phyloP scores from a whole-genome alignment of 2,797 vertebrate genomes.

The Spinibarbus caldwelli region DNA sequence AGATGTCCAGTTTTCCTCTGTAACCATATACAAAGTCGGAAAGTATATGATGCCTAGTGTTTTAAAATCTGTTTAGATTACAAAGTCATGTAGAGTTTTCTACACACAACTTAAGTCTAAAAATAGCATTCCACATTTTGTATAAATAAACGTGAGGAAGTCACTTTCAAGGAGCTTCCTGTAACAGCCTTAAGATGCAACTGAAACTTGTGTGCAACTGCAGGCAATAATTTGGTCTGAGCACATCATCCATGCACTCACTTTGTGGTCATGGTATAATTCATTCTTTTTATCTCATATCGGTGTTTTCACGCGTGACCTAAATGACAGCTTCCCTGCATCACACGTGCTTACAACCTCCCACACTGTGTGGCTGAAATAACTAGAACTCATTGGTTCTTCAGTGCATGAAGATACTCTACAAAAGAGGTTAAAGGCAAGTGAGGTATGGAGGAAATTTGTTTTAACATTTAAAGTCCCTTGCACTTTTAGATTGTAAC shows the following conservation, averaged over 20 bases:
- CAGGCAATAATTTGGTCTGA: not conserved
- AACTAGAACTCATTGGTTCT: not conserved
- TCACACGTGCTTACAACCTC: not conserved
- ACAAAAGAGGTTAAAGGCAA: not conserved
- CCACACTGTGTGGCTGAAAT: constrained; percentile 29
- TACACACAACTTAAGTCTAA: not conserved
- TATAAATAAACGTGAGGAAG: not conserved
- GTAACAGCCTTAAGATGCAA: not conserved
- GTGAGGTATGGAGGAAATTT: not conserved
- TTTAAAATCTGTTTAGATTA: not conserved
- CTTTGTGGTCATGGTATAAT: not conserved
- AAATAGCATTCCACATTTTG: not conserved
- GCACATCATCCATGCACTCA: not conserved
- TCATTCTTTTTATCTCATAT: not conserved
- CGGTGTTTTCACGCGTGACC: not conserved
- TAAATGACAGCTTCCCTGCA: not conserved
- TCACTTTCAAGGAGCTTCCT: not conserved
- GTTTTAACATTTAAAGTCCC: not conserved
- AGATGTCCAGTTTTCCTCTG: not conserved
- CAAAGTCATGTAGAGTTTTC: not conserved
- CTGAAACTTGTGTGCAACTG: not conserved
- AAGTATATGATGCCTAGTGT: not conserved
- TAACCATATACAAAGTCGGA: not conserved
- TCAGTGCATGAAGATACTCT: not conserved
- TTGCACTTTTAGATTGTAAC: not conserved